These are phyloP conservation scores for Cryptoblepharus egeriae DNA, from an alignment of 2,797 vertebrate species.

Conservation along the genomic window DNA sequence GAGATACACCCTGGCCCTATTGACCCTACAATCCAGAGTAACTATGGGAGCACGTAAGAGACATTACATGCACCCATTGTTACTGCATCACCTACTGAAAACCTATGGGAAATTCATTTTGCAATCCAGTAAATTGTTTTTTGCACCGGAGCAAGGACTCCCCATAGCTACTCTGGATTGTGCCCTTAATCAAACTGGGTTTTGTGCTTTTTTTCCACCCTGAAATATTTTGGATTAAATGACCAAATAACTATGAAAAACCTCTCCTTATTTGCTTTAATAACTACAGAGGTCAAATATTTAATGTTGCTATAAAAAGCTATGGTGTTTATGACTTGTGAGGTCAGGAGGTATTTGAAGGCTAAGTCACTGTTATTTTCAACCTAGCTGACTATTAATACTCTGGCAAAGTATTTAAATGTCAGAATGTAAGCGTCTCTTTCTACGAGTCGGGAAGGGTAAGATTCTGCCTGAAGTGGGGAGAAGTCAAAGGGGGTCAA, in stretches of 20 bases:
- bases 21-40: too few species aligned
- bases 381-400: conserved; percentile 66
- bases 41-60: too few species aligned
- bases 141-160: too few species aligned
- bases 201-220: background rate
- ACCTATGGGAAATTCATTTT: too few species aligned
- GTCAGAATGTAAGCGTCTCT: conserved; percentile 56
- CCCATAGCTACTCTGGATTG: too few species aligned
- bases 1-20: background rate
- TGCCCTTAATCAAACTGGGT: background rate
- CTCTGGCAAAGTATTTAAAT: conserved; percentile 59
- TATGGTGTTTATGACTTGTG: conserved; percentile 56
- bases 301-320: conserved; percentile 65
- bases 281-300: conserved; percentile 72
- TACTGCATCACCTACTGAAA: too few species aligned
- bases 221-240: background rate
- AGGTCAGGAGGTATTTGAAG: conserved; percentile 66
- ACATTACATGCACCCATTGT: too few species aligned
- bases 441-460: conserved; percentile 48
- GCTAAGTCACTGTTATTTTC: conserved; percentile 68
- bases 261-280: conserved; percentile 48
- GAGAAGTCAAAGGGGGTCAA: background rate
- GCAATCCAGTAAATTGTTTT: too few species aligned
- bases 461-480: background rate
- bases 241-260: background rate